Conservation (phyloP, 2,888 invertebrate genomes). For the Nomada fucata region DNA sequence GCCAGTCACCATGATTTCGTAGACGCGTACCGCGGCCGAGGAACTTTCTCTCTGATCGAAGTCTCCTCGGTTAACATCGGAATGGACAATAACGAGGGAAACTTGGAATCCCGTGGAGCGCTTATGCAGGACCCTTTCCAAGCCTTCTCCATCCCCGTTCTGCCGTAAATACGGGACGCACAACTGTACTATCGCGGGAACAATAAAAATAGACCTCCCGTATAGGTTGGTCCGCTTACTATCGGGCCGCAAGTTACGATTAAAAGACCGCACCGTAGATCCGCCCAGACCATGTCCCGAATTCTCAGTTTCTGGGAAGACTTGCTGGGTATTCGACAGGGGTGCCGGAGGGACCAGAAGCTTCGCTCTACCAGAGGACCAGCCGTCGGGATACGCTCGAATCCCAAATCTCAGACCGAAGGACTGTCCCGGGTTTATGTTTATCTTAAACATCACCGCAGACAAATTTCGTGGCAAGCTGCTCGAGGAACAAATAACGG, state of each 20-base stretch:
- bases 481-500: constrained; percentile 3
- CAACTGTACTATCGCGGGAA: constrained; percentile 73
- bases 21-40: constrained; percentile 13
- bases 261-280: constrained; percentile 77
- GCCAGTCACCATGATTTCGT: neutral
- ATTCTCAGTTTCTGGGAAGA: constrained; percentile 71
- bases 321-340: constrained; percentile 25
- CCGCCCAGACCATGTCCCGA: constrained; percentile 78
- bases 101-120: constrained; percentile 16
- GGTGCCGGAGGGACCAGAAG: constrained; percentile 31
- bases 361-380: constrained; percentile 18
- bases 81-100: constrained; percentile 52
- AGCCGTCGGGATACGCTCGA: constrained; percentile 34
- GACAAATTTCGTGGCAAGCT: constrained; percentile 41
- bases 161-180: constrained; percentile 57
- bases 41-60: constrained; percentile 23
- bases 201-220: constrained; percentile 80
- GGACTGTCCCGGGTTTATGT: constrained; percentile 55
- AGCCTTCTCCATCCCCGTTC: neutral
- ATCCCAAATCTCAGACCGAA: constrained; percentile 15
- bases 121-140: constrained; percentile 35
- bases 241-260: constrained; percentile 76
- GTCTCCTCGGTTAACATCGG: constrained; percentile 41
- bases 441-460: constrained; percentile 68
- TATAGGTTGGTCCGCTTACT: constrained; percentile 67